phyloP scores from a whole-genome alignment of 2,113 vertebrate genomes.

The Coryphaenoides rupestris region DNA sequence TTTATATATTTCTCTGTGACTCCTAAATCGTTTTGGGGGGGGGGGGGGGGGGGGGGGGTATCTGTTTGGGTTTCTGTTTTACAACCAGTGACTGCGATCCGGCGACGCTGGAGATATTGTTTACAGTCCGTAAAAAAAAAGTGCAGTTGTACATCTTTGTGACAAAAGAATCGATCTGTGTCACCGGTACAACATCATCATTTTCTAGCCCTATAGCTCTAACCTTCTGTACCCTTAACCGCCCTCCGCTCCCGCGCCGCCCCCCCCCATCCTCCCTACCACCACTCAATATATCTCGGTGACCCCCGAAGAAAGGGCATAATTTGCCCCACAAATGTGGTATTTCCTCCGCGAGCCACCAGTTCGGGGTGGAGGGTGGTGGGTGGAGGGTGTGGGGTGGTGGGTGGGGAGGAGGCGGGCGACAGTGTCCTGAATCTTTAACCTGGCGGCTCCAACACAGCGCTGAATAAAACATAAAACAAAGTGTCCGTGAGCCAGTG shows the following conservation, averaged over 20 bases:
- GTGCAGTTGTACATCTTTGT: background rate
- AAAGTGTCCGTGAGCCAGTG: slow-evolving; percentile 62
- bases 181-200: background rate
- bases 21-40: no score
- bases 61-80: no score
- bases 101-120: background rate
- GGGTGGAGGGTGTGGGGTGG: no score
- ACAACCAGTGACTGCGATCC: no score
- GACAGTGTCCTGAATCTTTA: slow-evolving; percentile 65
- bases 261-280: background rate
- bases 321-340: slow-evolving; percentile 38
- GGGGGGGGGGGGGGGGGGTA: no score
- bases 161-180: background rate
- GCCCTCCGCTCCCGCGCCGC: background rate
- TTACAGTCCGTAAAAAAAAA: no score
- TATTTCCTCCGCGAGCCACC: slow-evolving; percentile 48
- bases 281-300: background rate
- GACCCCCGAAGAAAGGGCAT: background rate
- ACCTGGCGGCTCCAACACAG: slow-evolving; percentile 56
- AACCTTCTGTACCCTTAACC: no score
- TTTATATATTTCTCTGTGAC: no score
- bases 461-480: slow-evolving; percentile 77
- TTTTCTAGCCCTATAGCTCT: background rate
- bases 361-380: no score
- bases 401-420: no score